Percentiles rank a stretch among this genome's conserved stretches.
Conservation (phyloP, 2,113 vertebrate genomes). For the Cyanistes caeruleus region DNA sequence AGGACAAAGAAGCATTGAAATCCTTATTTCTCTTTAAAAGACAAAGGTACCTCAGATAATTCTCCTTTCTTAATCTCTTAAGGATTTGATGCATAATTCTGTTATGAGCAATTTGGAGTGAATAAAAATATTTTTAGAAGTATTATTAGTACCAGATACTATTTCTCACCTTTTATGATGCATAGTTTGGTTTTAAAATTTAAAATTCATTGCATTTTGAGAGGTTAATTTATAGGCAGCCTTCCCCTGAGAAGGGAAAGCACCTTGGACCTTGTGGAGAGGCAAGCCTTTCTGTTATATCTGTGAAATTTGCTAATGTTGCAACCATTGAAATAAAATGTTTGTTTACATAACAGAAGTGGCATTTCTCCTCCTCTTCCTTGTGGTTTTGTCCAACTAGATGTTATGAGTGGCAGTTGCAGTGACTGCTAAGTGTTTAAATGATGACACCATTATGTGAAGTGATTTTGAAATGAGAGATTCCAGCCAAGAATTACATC, state of each 20-base stretch:
- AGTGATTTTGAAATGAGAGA: conserved; percentile 93
- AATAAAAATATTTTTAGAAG: not conserved
- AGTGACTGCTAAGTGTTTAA: conserved; percentile 91
- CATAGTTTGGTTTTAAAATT: not conserved
- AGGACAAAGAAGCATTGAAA: conserved; percentile 50
- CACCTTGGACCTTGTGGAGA: not conserved
- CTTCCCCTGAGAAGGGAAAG: not conserved
- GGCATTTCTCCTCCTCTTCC: conserved; percentile 71
- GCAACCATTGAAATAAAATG: conserved; percentile 65
- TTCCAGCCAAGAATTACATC: conserved; percentile 91
- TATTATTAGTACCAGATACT: not conserved
- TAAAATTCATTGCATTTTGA: not conserved
- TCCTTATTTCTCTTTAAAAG: conserved; percentile 30
- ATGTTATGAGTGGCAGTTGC: conserved; percentile 80
- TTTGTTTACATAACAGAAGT: conserved; percentile 72
- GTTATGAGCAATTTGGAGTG: not conserved
- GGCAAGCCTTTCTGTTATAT: conserved; percentile 9
- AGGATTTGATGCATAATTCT: not conserved
- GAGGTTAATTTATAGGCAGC: not conserved
- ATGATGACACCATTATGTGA: conserved; percentile 98
- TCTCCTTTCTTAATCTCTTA: conserved; percentile 22
- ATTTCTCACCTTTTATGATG: not conserved
- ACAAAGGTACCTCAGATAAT: conserved; percentile 21
- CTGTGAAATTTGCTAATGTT: conserved; percentile 57
- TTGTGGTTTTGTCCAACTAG: conserved; percentile 74